phyloP scores from a whole-genome alignment of 30 jellyfish, hydroid and myxozoan genomes.

The Phacellophora camtschatica region DNA sequence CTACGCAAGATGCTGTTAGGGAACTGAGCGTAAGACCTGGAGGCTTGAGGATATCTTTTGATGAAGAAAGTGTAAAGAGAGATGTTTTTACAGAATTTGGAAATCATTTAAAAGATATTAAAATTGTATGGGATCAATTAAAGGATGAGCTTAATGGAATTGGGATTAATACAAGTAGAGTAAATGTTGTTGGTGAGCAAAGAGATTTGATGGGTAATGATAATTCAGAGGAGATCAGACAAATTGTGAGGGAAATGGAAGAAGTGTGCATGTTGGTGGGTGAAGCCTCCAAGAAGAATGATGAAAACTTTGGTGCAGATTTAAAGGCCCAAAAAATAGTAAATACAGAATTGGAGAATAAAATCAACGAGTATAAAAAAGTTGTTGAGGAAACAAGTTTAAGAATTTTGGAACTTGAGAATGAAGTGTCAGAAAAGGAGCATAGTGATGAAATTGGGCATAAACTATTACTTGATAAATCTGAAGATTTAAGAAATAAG shows the following conservation, averaged over 20 bases:
- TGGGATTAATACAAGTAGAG: background rate
- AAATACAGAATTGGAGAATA: constrained; percentile 20
- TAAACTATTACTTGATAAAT: constrained; percentile 19
- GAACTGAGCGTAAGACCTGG: background rate
- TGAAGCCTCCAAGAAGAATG: constrained; percentile 7
- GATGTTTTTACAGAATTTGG: background rate
- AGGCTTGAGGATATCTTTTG: background rate
- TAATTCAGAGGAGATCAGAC: background rate
- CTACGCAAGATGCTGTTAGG: constrained; percentile 32
- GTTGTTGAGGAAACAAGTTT: constrained; percentile 29
- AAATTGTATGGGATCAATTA: constrained; percentile 14
- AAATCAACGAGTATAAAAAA: constrained; percentile 32
- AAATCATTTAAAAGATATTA: background rate
- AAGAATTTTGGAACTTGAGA: constrained; percentile 31
- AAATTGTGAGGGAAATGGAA: constrained; percentile 28
- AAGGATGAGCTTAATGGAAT: background rate
- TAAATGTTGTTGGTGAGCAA: background rate
- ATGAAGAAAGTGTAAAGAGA: background rate
- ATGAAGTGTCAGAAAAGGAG: constrained; percentile 29
- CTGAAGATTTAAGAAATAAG: constrained; percentile 1
- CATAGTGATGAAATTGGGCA: constrained; percentile 50
- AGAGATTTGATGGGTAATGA: background rate
- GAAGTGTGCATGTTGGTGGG: background rate
- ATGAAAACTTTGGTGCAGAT: constrained; percentile 6
- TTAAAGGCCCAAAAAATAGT: constrained; percentile 1